Conservation (phyloP, 2,797 vertebrate species). For the Rhinophrynus dorsalis region DNA sequence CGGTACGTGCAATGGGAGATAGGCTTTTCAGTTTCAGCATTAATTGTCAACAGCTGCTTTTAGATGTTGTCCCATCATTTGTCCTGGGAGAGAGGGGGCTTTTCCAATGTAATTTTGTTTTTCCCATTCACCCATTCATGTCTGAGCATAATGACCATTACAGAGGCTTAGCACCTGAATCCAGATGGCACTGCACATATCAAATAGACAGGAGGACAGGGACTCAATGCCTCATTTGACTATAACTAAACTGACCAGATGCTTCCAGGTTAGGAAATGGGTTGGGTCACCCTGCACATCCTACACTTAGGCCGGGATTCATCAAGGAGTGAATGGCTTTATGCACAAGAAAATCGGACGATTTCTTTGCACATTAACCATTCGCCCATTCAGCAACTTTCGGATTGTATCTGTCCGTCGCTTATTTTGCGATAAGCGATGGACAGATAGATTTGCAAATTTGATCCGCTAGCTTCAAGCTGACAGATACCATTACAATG, state of each 20-base stretch:
- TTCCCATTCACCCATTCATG: conserved; percentile 45
- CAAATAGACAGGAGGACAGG: conserved; percentile 20
- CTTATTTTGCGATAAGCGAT: too few relatives aligned
- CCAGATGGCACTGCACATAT: conserved; percentile 33
- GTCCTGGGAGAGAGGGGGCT: conserved; percentile 7
- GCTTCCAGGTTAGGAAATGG: background rate
- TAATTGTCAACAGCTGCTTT: conserved; percentile 30
- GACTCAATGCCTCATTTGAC: conserved; percentile 25
- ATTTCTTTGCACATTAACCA: too few relatives aligned
- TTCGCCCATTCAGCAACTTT: too few relatives aligned
- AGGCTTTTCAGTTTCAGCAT: conserved; percentile 23
- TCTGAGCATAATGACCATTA: conserved; percentile 40
- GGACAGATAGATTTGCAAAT: too few relatives aligned
- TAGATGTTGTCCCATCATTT: conserved; percentile 19
- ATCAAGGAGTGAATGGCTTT: too few relatives aligned
- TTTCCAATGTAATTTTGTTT: conserved; percentile 43
- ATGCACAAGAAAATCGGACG: too few relatives aligned
- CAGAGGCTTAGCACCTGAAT: conserved; percentile 36
- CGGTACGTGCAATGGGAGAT: background rate
- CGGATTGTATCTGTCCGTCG: too few relatives aligned
- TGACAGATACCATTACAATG: too few relatives aligned
- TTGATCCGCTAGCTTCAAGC: too few relatives aligned
- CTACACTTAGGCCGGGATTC: background rate
- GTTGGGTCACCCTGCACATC: background rate
- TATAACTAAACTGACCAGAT: conserved; percentile 37